A percentile compares a stretch with the other conserved stretches of the same genome.
Conservation (phyloP, 2,888 invertebrate species). For the Drosophila infuscata region DNA sequence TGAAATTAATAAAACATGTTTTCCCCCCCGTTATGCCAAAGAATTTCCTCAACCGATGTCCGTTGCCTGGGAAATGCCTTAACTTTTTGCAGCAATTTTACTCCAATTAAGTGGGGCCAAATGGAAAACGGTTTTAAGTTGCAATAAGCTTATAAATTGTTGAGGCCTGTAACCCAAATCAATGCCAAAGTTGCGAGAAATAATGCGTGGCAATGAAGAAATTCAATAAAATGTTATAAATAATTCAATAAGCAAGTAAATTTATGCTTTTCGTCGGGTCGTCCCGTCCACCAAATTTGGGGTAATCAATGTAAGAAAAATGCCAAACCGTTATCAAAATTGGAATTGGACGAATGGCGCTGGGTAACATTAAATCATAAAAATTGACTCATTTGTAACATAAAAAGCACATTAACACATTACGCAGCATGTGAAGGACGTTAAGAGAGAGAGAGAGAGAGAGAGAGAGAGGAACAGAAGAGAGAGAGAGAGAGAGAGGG, state of each 20-base stretch:
- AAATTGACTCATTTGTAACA: slow-evolving; percentile 84
- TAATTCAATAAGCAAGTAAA: slow-evolving; percentile 73
- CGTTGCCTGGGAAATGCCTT: slow-evolving; percentile 17
- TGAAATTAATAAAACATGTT: slow-evolving; percentile 81
- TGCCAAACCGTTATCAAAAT: slow-evolving; percentile 76
- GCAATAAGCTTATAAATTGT: slow-evolving; percentile 35
- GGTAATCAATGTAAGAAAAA: slow-evolving; percentile 67
- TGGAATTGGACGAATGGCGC: slow-evolving; percentile 46
- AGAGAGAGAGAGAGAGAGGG: not conserved
- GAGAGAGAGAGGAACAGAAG: not conserved
- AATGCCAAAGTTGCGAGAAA: slow-evolving; percentile 57
- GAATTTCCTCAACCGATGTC: slow-evolving; percentile 3
- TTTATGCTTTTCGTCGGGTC: slow-evolving; percentile 50
- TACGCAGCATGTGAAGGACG: slow-evolving; percentile 52
- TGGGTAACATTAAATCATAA: slow-evolving; percentile 81
- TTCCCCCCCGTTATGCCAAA: slow-evolving; percentile 11
- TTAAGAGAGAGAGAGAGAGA: not conserved
- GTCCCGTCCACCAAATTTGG: slow-evolving; percentile 13
- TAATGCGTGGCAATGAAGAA: slow-evolving; percentile 64
- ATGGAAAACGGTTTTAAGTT: slow-evolving; percentile 37
- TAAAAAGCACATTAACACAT: slow-evolving; percentile 83
- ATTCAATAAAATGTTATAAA: slow-evolving; percentile 77
- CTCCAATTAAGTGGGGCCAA: slow-evolving; percentile 58
- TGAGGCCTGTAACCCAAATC: slow-evolving; percentile 56
- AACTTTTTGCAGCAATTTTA: slow-evolving; percentile 46